Base-by-base conservation (phyloP, 2,113 vertebrate species). In the Passer montanus region DNA sequence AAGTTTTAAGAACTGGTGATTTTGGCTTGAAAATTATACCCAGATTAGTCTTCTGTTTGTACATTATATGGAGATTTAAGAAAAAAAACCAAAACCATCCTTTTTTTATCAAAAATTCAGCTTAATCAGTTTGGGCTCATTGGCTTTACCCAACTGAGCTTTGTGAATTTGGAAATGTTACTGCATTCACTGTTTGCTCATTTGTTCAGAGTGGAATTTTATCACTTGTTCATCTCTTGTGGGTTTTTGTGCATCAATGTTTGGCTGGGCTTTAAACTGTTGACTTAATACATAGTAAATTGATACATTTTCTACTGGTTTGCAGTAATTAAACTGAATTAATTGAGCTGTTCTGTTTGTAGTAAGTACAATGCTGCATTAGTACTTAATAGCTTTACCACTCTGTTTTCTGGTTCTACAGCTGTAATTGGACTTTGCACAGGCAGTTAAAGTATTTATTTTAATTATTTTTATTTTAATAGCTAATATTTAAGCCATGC, bases 241-340 rank as follows among this genome's bases (percentile, higher is more conserved):
- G 46, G 30, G 1, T 27, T 84, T 87, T 78, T 44, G 47, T 93
- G 59, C 68, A 75, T 84, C 88, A 37, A 2, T 67, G 55, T 86
- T 94, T 95, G 91, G 35, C 66, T 91, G 79, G 11, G 19, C 69
- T 88, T 93, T 44, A 74, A 89, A 26, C 46, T 91, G 47, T 62
- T 74, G 62, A 55, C 41, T 84, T 96, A 90, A 64, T 89, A 49
- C 5, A 13, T 79, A 31, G 60, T 58, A 90, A 95, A 89, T 86
- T 15, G 78, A 30, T 87, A 75, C 7, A 64, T 89, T 94, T 84
- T 80, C n/a, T 74, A 28, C 37, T 73, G 55, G 58, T 83, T 91
- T 93, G 60, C 35, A 73, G 66, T 94, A 95, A 94, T 96, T 94
- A 94, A 93, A 90, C 56, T 41, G 33, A 87, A 66, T 88, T 93